Base-by-base conservation (phyloP, 2,797 vertebrate species). In the Danionella dracula region DNA sequence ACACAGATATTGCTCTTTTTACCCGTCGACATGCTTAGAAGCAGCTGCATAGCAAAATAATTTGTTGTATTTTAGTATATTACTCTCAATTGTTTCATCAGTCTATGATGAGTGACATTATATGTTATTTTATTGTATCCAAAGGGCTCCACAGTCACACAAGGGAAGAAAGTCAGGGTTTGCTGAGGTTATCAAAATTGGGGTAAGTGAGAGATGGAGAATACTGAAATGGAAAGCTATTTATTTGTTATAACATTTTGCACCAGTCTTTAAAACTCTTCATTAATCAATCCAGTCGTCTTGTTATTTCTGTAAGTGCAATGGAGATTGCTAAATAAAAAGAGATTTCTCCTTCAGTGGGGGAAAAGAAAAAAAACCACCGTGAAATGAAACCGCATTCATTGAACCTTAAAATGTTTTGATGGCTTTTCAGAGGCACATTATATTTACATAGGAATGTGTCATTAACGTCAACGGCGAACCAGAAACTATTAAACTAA, bases 401-500 rank as follows among this genome's bases (percentile, higher is more conserved):
- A 93, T 91, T 94, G 93, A 95, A 96, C 93, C 94, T 93, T 94
- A 94, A 93, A 93, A 91, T 91, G 91, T 90, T 90, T 90, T 93
- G 92, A 95, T 94, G 91, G 91, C 90, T 94, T 94, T 91, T 91
- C 89, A 84, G 89, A 75, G 61, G 76, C 73, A 91, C 91, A 89
- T 90, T 91, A 89, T 93, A 92, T 94, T 94, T 96, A 93, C 93
- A 94, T 88, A 92, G 89, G 91, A 93, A 91, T 91, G 87, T 93
- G 92, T 92, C 92, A 93, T 96, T 96, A 95, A 93, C 93, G 90
- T 92, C 92, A 94, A 93, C 90, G 90, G 91, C 89, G 87, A 91
- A 93, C 90, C 90, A 93, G 92, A 94, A 93, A 94, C 93, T 92
- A 93, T 96, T 94, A 95, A 93, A 93, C 91, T 89, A 94, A 94